A percentile compares a stretch with the other conserved stretches of the same genome.
These are phyloP conservation scores for Kryptopterus vitreolus DNA, from an alignment of 2,797 vertebrate species.

Conservation along the genomic window DNA sequence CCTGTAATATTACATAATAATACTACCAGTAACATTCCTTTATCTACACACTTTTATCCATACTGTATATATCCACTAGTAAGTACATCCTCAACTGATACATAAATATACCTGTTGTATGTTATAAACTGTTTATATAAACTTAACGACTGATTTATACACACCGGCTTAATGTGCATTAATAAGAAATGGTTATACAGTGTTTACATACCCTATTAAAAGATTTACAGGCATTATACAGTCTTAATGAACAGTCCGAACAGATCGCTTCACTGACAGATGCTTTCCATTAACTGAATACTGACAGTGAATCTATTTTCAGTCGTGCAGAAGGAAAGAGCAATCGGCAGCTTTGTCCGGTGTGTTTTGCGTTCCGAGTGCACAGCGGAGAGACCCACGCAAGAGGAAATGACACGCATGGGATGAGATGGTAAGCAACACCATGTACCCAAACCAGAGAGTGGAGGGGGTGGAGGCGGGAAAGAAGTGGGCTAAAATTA, in stretches of 20 bases:
- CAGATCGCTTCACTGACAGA: constrained; percentile 20
- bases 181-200: background rate
- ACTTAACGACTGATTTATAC: background rate
- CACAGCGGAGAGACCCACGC: constrained; percentile 42
- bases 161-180: background rate
- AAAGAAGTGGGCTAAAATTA: constrained; percentile 68
- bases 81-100: background rate
- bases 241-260: constrained; percentile 26
- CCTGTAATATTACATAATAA: background rate
- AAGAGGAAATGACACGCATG: constrained; percentile 70
- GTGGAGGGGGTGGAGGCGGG: too few relatives aligned
- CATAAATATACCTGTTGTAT: background rate
- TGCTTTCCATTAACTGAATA: constrained; percentile 4
- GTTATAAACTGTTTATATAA: background rate
- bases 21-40: background rate
- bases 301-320: constrained; percentile 28
- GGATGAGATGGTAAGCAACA: constrained; percentile 60
- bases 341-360: constrained; percentile 15
- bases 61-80: background rate
- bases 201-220: constrained; percentile 1
- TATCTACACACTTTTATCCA: background rate
- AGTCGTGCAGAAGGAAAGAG: constrained; percentile 3
- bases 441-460: constrained; percentile 55
- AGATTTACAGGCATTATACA: constrained; percentile 14
- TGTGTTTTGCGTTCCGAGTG: constrained; percentile 6